Evolutionary conservation across 2,888 invertebrate genomes (phyloP).

Genomic region (Orthosia gracilis): DNA sequence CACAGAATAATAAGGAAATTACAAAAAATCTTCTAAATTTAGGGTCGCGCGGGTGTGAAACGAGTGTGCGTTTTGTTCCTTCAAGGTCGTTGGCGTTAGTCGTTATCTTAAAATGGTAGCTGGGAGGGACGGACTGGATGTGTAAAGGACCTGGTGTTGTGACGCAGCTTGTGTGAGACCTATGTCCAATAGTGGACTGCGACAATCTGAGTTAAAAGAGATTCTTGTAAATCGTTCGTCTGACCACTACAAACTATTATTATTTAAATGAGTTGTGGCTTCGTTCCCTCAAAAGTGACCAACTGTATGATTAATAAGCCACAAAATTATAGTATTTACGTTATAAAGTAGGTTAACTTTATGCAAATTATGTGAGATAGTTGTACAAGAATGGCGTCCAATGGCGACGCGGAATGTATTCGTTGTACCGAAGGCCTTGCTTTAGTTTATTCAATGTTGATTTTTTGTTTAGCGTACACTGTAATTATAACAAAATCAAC

Average conservation of each 20-base stretch:
- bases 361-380: constrained; percentile 73
- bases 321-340: constrained; percentile 64
- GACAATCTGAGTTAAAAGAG: not conserved
- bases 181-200: not conserved
- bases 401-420: constrained; percentile 66
- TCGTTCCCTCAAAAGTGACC: constrained; percentile 27
- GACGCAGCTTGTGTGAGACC: not conserved
- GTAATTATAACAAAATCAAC: constrained; percentile 51
- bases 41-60: too few species aligned
- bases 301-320: constrained; percentile 48
- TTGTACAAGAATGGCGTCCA: constrained; percentile 70
- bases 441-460: constrained; percentile 58
- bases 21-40: too few species aligned
- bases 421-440: constrained; percentile 67
- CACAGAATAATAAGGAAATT: too few species aligned
- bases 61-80: too few species aligned
- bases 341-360: constrained; percentile 70
- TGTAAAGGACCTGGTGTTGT: not conserved
- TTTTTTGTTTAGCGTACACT: constrained; percentile 57
- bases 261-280: constrained; percentile 22
- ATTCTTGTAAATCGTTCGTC: not conserved
- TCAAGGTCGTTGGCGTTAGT: too few species aligned
- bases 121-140: not conserved
- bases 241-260: not conserved
- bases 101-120: not conserved